These are phyloP conservation scores for Euura saliciscinereae DNA, from an alignment of 1,140 invertebrate species.

Conservation along the genomic window DNA sequence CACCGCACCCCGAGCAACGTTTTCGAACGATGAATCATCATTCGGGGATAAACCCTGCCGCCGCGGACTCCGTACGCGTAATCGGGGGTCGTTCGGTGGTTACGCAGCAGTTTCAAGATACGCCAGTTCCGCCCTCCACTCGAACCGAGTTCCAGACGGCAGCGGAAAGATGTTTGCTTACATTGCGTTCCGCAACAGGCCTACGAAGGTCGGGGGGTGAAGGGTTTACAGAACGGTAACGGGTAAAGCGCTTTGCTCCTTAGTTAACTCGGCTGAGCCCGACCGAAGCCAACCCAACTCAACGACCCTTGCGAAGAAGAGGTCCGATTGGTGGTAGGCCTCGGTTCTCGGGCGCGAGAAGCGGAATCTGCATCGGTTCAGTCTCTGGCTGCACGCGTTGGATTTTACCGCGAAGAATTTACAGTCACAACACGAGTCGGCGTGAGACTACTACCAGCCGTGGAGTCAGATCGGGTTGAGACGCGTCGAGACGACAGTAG, in stretches of 20 bases:
- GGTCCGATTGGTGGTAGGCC: not conserved
- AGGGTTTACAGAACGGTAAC: not conserved
- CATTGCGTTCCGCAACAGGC: not conserved
- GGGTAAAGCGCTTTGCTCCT: not conserved
- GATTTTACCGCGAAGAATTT: slow-evolving; percentile 37
- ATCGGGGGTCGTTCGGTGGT: not conserved
- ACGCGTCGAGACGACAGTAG: slow-evolving; percentile 17
- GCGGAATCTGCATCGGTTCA: not conserved
- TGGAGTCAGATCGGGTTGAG: not conserved
- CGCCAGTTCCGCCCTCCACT: not conserved
- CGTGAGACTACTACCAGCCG: not conserved
- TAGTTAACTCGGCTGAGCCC: not conserved
- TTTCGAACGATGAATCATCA: not conserved
- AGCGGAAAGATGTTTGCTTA: slow-evolving; percentile 4
- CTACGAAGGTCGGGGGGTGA: not conserved
- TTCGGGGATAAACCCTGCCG: not conserved
- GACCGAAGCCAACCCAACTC: slow-evolving; percentile 1
- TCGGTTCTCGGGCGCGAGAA: not conserved
- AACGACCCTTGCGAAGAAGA: not conserved
- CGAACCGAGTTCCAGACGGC: not conserved
- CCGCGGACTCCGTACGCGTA: not conserved
- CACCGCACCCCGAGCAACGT: not conserved
- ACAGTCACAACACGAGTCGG: slow-evolving; percentile 33
- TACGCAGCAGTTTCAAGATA: not conserved
- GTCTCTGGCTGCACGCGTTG: not conserved